Evolutionary conservation across 2,797 vertebrate species (phyloP), one percentile per base, ranked within the genome.

Genomic region (Lithobates pipiens): DNA sequence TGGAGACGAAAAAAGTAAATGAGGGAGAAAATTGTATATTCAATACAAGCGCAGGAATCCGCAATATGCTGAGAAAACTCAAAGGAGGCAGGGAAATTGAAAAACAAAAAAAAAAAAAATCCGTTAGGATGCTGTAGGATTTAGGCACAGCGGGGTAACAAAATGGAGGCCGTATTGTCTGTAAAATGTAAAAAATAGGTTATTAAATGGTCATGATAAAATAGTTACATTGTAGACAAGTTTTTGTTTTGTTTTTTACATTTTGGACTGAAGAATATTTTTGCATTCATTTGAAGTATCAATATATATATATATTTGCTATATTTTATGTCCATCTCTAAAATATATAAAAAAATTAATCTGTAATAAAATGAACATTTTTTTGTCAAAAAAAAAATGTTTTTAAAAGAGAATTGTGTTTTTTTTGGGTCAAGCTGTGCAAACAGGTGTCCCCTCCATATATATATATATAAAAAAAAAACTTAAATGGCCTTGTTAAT

Each of bases 1-100:
- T 23, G 21, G 7, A 61, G 65, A 67, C 25, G 32, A 72, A 72
- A 72, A 71, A 72, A n/a, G 36, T 44, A 42, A 73, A 44, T 25
- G 71, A 73, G n/a, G 18, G 36, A 42, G 71, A 44, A 73, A 73
- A 73, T 73, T 15, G 34, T 25, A 72, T 72, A 72, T 72, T 72
- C 70, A 72, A 39, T 72, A 72, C 25, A 3, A 72, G 36, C 32
- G 2, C 36, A n/a, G 23, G 36, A 73, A 42, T 25, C 36, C 21
- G 65, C 25, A 29, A 29, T 67, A 29, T 29, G 25, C 65, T 13
- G 27, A 6, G 25, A 67, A 67, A 67, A 67, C 65, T 67, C 65
- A 67, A 73, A n/a, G 71, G 9, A 44, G 65, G n/a, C 39, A 13
- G n/a, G 21, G 39, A 10, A 25, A 73, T 44, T 72, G 39, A 42